Conservation (phyloP, 2,888 invertebrate species). For the Lydus trimaculatus region DNA sequence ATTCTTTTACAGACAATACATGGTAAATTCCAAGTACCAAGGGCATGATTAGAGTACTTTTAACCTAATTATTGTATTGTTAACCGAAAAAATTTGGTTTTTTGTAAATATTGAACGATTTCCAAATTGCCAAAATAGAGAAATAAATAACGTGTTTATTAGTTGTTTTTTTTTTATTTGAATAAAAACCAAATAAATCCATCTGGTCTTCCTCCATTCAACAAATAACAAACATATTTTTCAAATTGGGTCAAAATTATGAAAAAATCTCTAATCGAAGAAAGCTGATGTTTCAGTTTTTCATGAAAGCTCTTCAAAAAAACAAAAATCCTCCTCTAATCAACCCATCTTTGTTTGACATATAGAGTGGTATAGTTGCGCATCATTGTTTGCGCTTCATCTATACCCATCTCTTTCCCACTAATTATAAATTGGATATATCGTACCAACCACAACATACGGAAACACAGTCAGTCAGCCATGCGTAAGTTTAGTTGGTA, state of each 20-base stretch:
- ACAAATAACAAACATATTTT: neutral
- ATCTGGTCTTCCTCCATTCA: neutral
- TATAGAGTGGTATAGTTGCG: neutral
- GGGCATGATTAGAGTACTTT: neutral
- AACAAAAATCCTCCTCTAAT: neutral
- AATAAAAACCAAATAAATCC: neutral
- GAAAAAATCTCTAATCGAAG: conserved; percentile 24
- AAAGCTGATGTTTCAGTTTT: neutral
- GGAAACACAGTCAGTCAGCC: conserved; percentile 40
- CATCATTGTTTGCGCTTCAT: conserved; percentile 18
- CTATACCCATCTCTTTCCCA: conserved; percentile 18
- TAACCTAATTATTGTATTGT: neutral
- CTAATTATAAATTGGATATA: neutral
- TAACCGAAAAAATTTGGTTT: neutral
- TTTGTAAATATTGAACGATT: neutral
- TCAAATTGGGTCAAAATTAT: conserved; percentile 10
- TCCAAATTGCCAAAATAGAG: too few relatives aligned
- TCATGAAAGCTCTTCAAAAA: conserved; percentile 14
- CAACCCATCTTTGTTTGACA: neutral
- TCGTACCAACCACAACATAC: neutral
- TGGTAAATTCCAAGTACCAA: neutral
- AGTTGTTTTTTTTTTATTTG: neutral
- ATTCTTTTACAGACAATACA: neutral
- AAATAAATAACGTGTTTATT: neutral
- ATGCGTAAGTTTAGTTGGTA: conserved; percentile 28